These are phyloP conservation scores for Aphis craccivora DNA, from an alignment of 1,140 invertebrate species.

Conservation along the genomic window DNA sequence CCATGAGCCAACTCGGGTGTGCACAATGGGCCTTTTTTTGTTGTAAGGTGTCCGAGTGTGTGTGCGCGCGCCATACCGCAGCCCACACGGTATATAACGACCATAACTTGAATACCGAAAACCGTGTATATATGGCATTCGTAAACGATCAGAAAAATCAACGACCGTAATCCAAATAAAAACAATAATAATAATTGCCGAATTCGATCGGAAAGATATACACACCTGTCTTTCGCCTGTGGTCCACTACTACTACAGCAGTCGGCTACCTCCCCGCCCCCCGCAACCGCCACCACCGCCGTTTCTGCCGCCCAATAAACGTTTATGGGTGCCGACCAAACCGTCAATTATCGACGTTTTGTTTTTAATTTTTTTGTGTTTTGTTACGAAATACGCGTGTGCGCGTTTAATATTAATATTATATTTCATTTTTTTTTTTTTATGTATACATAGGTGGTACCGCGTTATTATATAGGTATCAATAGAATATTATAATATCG, in stretches of 20 bases:
- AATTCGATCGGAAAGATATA: conserved; percentile 23
- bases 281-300: not conserved
- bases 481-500: conserved; percentile 19
- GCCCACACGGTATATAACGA: not conserved
- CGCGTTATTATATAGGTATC: not conserved
- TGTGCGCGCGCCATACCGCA: no score
- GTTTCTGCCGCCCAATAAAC: conserved; percentile 7
- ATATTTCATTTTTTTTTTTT: not conserved
- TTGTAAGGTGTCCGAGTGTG: not conserved
- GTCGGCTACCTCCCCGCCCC: not conserved
- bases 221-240: conserved; percentile 20
- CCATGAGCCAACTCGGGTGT: not conserved
- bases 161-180: conserved; percentile 4
- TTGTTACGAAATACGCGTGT: not conserved
- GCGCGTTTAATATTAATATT: not conserved
- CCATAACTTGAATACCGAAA: not conserved
- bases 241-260: not conserved
- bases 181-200: conserved; percentile 22
- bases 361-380: not conserved
- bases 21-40: not conserved
- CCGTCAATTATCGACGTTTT: conserved; percentile 43
- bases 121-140: not conserved
- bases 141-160: not conserved
- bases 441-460: not conserved
- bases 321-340: conserved; percentile 32